These are phyloP conservation scores for Copidosoma floridanum DNA, from an alignment of 1,140 invertebrate genomes.

Conservation along the genomic window DNA sequence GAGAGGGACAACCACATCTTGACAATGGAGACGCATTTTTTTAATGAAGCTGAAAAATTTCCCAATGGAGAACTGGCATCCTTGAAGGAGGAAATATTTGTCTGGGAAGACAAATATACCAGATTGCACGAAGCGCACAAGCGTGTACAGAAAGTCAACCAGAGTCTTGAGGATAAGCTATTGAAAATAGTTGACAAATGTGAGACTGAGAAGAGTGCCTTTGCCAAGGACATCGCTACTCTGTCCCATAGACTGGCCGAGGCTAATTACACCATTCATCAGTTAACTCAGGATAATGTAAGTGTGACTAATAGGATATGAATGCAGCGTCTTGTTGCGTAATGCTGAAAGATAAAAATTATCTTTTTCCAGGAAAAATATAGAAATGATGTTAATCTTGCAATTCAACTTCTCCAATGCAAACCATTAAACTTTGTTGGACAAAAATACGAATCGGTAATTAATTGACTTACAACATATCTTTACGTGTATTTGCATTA, in stretches of 20 bases:
- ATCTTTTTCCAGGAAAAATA: conserved; percentile 79
- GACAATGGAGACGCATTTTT: conserved; percentile 80
- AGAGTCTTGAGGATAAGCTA: conserved; percentile 92
- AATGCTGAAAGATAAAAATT: conserved; percentile 8
- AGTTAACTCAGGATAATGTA: conserved; percentile 90
- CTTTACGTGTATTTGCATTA: conserved; percentile 21
- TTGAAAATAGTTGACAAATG: conserved; percentile 90
- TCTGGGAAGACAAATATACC: conserved; percentile 87
- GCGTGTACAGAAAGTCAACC: conserved; percentile 91
- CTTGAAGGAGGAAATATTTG: conserved; percentile 78
- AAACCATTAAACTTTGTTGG: conserved; percentile 93
- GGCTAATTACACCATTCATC: conserved; percentile 81
- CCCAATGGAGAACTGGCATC: conserved; percentile 72
- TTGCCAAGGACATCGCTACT: conserved; percentile 84
- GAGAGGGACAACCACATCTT: conserved; percentile 82
- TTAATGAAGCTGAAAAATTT: conserved; percentile 75
- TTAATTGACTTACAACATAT: conserved; percentile 52
- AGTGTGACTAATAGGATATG: conserved; percentile 46
- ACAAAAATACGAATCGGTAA: conserved; percentile 88
- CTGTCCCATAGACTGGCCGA: conserved; percentile 85
- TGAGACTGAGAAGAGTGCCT: conserved; percentile 83
- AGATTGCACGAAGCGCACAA: conserved; percentile 91
- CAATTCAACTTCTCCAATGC: conserved; percentile 90
- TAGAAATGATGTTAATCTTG: conserved; percentile 90
- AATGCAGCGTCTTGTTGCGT: not conserved